Evolutionary conservation across 2,113 vertebrate genomes (phyloP), one percentile per base, ranked within the genome.

Genomic region (Pardalotus punctatus): DNA sequence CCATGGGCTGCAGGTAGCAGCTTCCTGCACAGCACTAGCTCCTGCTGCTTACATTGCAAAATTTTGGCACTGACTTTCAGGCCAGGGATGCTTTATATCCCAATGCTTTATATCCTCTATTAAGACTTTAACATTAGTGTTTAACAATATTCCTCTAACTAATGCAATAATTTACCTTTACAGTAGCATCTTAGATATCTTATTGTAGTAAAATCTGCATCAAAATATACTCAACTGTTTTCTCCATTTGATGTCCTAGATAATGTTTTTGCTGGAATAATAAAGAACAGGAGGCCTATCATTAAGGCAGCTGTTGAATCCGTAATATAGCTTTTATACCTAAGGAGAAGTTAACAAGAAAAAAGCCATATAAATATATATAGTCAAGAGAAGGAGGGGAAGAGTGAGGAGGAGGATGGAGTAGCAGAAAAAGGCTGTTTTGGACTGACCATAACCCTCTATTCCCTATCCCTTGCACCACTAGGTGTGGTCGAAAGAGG

Each of bases 241-340:
- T 97, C 97, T 98, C 98, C 98, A 56, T 97, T 88, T 86, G 97
- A 97, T 54, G 94, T 97, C 93, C 91, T 97, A 47, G 95, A 95
- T 72, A 98, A 78, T 66, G 56, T 97, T 81, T 99, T 96, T 78
- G 98, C 98, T 56, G 99, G 99, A 71, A 99, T 97, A 72, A 99
- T 93, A 96, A 99, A 99, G 89, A 99, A 98, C 29, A 98, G 92
- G 29, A 99, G n/a, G 45, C 99, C 99, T 88, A 99, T 81, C 76
- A 98, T 72, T 89, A 99, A 97, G 60, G 99, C 99, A 64, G 98
- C 98, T 31, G 99, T 99, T 95, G 99, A 98, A 86, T 99, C 99
- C 1, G 98, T 98, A 95, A 98, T 97, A 96, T 96, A 99, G 53
- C 97, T 97, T 36, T 91, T 69, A 53, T 99, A 97, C 85, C 99